Conservation (phyloP, 2,888 invertebrate species). For the Torymus texanus region DNA sequence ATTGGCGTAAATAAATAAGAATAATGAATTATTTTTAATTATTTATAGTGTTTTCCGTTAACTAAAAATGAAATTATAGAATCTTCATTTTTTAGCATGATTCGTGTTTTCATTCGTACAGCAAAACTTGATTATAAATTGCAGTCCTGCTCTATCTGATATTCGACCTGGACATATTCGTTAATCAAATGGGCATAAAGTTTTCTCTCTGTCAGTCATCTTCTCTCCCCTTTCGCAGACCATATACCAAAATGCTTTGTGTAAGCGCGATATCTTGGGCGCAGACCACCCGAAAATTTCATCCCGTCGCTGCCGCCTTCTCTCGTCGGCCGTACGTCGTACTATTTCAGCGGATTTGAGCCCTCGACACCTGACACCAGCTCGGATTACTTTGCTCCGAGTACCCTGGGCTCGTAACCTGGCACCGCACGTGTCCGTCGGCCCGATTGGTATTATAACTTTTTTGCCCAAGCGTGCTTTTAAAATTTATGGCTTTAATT, state of each 20-base stretch:
- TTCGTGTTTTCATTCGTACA: too few relatives aligned
- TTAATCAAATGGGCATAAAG: too few relatives aligned
- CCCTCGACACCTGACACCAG: slow-evolving; percentile 53
- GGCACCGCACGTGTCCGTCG: slow-evolving; percentile 19
- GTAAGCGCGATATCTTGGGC: neutral
- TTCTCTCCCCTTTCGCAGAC: neutral
- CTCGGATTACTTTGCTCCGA: slow-evolving; percentile 48
- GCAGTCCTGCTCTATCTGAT: too few relatives aligned
- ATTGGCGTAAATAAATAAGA: too few relatives aligned
- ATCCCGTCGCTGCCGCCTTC: slow-evolving; percentile 18
- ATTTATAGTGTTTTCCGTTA: too few relatives aligned
- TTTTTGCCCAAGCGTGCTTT: slow-evolving; percentile 20
- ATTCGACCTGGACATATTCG: too few relatives aligned
- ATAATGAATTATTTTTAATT: too few relatives aligned
- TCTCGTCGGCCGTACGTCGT: neutral
- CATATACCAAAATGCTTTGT: too few relatives aligned
- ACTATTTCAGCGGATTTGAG: slow-evolving; percentile 15
- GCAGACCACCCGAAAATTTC: slow-evolving; percentile 50
- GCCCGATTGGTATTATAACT: slow-evolving; percentile 37
- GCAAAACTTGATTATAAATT: too few relatives aligned
- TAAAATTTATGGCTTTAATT: slow-evolving; percentile 48
- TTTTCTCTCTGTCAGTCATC: too few relatives aligned
- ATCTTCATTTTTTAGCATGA: too few relatives aligned
- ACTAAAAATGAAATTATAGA: too few relatives aligned
- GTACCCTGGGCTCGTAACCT: slow-evolving; percentile 30